These are phyloP conservation scores for Antigone vipio DNA, from an alignment of 2,113 vertebrate species.

Conservation along the genomic window DNA sequence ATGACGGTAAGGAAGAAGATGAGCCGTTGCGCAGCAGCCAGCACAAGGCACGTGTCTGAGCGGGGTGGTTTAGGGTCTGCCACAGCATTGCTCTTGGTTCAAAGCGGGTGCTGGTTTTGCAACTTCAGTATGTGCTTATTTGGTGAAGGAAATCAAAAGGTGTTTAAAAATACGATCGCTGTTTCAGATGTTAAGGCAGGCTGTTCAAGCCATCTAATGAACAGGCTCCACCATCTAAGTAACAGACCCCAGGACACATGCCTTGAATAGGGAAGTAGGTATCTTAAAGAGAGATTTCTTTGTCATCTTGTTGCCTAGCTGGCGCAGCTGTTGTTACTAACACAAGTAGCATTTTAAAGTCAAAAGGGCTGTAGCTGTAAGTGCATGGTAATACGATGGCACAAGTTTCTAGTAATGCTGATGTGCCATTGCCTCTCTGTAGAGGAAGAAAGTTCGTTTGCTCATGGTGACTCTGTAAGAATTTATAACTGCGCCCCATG, in stretches of 20 bases:
- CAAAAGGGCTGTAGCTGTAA: neutral
- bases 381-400: neutral
- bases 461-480: neutral
- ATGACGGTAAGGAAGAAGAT: neutral
- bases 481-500: neutral
- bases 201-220: neutral
- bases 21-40: neutral
- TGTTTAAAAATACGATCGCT: accelerated
- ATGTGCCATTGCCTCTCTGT: neutral
- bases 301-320: neutral
- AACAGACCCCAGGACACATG: neutral
- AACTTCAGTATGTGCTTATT: neutral
- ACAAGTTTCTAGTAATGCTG: neutral
- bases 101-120: neutral
- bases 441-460: neutral
- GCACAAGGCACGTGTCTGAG: neutral
- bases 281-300: neutral
- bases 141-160: neutral
- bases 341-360: neutral
- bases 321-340: neutral
- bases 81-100: neutral
- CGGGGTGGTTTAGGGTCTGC: neutral
- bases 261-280: neutral
- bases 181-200: neutral
- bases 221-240: neutral